Evolutionary conservation across 2,113 vertebrate genomes (phyloP), one percentile per base, ranked within the genome.

Genomic region (Carassius auratus): DNA sequence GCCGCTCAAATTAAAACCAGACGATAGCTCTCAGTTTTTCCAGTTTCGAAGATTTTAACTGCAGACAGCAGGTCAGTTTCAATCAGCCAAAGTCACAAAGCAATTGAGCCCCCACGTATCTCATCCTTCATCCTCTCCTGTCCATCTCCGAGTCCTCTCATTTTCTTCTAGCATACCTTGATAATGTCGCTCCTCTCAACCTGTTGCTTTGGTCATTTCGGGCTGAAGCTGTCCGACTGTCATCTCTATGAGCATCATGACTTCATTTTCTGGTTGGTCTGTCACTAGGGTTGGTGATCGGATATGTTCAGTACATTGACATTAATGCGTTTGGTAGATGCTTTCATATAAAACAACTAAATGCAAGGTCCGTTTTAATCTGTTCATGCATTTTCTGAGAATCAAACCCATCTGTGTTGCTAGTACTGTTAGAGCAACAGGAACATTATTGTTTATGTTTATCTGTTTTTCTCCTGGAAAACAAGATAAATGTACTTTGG

Each of bases 1-100:
- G 81, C 84, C 86, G 85, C 81, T 90, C 81, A 77, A 92, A 73
- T 92, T 85, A 92, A 92, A 90, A 86, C 68, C 86, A 73, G 82
- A 86, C 68, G 83, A 86, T 76, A 55, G 50, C 85, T 89, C 50
- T 38, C 45, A 55, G 85, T 84, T 90, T 85, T 86, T 85, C 23
- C 83, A 87, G 57, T 68, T 71, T 76, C 50, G 36, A 86, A 88
- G 87, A 91, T 89, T 84, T 91, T 85, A 86, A 91, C 86, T 83
- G 81, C 71, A 78, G 68, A 83, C 83, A 30, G 55, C 57, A 74
- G 88, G 89, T 90, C 89, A 91, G 62, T 93, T 91, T 92, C 91
- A 91, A 88, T 93, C 90, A 92, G 83, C 23, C 59, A n/a, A 85
- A 82, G 88, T 86, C 81, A 89, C 48, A 1, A 61, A 76, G 3